Evolutionary conservation across 1,140 invertebrate genomes (phyloP), one percentile per base, ranked within the genome.

Genomic region (Phocides pigmalion): DNA sequence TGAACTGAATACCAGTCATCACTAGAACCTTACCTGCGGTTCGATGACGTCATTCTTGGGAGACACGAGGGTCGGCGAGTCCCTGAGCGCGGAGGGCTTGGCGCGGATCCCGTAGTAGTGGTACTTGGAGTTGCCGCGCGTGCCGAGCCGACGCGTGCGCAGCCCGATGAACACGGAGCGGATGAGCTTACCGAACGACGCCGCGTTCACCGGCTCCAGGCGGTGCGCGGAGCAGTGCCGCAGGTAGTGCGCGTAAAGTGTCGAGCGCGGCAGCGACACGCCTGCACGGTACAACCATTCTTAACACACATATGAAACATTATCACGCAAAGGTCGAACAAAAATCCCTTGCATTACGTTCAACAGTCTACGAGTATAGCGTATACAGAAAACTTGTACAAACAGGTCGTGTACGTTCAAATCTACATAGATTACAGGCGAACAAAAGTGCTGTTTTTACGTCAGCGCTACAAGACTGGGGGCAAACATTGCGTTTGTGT

Each of bases 71-170:
- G 53, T 66, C 20, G 42, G 42, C 3, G 50, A 39, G 41, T 46
- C 51, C 16, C 46, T 28, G 1, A 20, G 56, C 41, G 67, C 47
- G 28, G 46, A 95, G 0, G 97, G 96, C 91, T 99, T 99, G 4
- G 99, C 96, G 44, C 98, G 94, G 66, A 99, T 99, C n/a, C 99
- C 99, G 93, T 99, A 99, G 91, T 99, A 99, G 93, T 99, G 98
- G 90, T 99, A 99, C 86, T 99, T 99, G 4, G 98, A 99, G 92
- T 99, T 99, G n/a, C 98, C 98, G 72, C 98, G 94, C 4, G 98
- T 99, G 68, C 99, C 98, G 32, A 99, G 93, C 42, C 98, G 93
- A 73, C 98, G 93, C 14, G 99, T 99, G 68, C 98, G 93, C 65
- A 99, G 93, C 6, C 98, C 98, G 66, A 99, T 93, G 93, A 99